Evolutionary conservation across 2,113 vertebrate genomes (phyloP).

Genomic region (Oceanites oceanicus): DNA sequence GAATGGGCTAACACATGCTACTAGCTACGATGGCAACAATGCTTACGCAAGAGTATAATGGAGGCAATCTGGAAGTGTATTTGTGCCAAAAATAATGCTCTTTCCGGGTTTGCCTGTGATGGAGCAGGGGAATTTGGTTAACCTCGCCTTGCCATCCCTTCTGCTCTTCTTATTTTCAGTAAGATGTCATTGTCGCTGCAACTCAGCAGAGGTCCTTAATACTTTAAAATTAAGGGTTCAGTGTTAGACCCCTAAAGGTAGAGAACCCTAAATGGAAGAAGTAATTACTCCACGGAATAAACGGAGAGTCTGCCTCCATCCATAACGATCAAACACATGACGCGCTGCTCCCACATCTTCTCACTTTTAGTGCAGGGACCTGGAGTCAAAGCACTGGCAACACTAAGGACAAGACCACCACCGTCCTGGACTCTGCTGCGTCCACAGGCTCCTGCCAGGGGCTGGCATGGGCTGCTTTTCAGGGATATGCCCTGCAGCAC

Average conservation of each 20-base stretch:
- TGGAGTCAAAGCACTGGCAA: neutral
- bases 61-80: slow-evolving; percentile 23
- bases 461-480: neutral
- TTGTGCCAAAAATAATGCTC: neutral
- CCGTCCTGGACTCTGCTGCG: neutral
- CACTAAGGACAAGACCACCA: neutral
- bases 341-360: neutral
- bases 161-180: neutral
- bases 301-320: neutral
- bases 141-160: neutral
- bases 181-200: neutral
- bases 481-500: neutral
- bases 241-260: neutral
- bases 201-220: neutral
- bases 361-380: accelerated
- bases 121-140: neutral
- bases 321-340: neutral
- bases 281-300: neutral
- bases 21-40: neutral
- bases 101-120: neutral
- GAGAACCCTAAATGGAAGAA: neutral
- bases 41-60: neutral
- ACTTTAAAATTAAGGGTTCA: neutral
- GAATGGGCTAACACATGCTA: slow-evolving; percentile 12
- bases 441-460: neutral